A percentile compares a stretch with the other conserved stretches of the same genome.
Conservation (phyloP, 2,888 invertebrate species). For the Taenaris catops region DNA sequence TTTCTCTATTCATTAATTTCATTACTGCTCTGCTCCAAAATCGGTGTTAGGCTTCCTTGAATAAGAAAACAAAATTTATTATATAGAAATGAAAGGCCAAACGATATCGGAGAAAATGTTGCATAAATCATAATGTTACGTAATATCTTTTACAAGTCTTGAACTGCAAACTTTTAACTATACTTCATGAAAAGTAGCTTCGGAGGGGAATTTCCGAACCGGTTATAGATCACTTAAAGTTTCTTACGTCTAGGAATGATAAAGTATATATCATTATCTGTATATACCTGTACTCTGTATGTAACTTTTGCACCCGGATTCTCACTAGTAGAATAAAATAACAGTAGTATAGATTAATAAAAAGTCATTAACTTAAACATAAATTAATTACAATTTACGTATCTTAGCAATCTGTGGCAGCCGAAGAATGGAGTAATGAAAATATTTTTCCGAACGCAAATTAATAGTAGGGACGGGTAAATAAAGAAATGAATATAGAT, state of each 20-base stretch:
- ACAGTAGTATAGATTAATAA: too few species aligned
- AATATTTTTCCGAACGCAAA: too few species aligned
- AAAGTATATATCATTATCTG: constrained; percentile 17
- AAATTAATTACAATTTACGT: too few species aligned
- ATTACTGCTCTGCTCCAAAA: constrained; percentile 35
- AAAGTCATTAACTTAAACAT: too few species aligned
- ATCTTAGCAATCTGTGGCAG: too few species aligned
- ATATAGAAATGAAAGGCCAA: constrained; percentile 29
- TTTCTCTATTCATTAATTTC: constrained; percentile 48
- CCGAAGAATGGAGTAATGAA: too few species aligned
- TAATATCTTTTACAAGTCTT: constrained; percentile 30
- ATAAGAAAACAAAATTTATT: constrained; percentile 32
- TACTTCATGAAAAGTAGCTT: constrained; percentile 30
- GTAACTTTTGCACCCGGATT: too few species aligned
- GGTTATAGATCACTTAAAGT: constrained; percentile 30
- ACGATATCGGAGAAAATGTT: constrained; percentile 30
- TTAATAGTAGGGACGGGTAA: too few species aligned
- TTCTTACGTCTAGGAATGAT: constrained; percentile 22
- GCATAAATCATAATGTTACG: constrained; percentile 29
- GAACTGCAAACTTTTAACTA: constrained; percentile 30
- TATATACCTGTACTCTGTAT: too few species aligned
- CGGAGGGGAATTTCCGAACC: constrained; percentile 26
- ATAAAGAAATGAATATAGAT: too few species aligned
- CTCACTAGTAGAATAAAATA: too few species aligned
- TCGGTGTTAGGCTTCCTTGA: constrained; percentile 31